A percentile compares a stretch with the other conserved stretches of the same genome.
phyloP scores from a whole-genome alignment of 1,140 invertebrate genomes.

The Heliconius congener region DNA sequence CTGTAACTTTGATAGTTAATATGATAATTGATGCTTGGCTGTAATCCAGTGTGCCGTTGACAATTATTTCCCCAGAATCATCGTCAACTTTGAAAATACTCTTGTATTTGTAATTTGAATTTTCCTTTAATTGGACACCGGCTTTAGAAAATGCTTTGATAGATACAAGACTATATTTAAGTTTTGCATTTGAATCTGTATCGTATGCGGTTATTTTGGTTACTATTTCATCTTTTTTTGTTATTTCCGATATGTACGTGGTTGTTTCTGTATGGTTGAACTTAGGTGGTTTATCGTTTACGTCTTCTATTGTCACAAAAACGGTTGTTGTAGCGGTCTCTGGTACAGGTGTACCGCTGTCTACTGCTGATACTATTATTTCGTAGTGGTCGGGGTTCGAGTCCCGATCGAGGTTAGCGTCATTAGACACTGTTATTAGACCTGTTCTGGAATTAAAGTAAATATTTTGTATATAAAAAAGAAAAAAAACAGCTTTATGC shows the following conservation, averaged over 20 bases:
- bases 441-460: constrained; percentile 82
- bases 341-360: constrained; percentile 87
- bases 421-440: constrained; percentile 87
- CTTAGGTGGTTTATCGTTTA: constrained; percentile 91
- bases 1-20: constrained; percentile 87
- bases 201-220: constrained; percentile 86
- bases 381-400: constrained; percentile 85
- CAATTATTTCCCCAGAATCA: constrained; percentile 85
- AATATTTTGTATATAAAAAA: no score
- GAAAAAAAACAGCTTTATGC: no score
- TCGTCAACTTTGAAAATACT: constrained; percentile 87
- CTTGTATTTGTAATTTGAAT: constrained; percentile 84
- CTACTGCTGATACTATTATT: constrained; percentile 87
- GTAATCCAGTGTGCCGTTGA: constrained; percentile 88
- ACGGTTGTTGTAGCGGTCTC: constrained; percentile 89
- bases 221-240: constrained; percentile 84
- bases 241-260: constrained; percentile 87
- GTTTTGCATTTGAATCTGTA: constrained; percentile 85
- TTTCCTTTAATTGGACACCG: constrained; percentile 85
- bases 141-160: constrained; percentile 89
- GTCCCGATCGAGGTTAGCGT: constrained; percentile 88
- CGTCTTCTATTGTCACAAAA: constrained; percentile 87
- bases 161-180: constrained; percentile 86
- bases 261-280: constrained; percentile 85
- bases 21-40: constrained; percentile 91